A percentile compares a stretch with the other conserved stretches of the same genome.
Evolutionary conservation across 2,797 vertebrate species (phyloP).

Genomic region (Moxostoma hubbsi): DNA sequence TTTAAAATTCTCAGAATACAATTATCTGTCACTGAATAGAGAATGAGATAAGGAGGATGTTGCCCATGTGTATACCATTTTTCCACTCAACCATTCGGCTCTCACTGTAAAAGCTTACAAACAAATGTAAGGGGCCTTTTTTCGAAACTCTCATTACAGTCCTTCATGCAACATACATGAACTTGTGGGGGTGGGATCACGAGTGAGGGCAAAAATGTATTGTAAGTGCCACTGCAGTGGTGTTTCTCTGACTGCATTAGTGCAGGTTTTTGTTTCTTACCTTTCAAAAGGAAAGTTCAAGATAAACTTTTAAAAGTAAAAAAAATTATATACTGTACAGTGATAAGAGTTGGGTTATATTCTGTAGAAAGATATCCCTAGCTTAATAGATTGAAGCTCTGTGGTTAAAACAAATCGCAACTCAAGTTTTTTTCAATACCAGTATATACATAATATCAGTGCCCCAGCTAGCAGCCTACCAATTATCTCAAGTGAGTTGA

Average conservation of each 20-base stretch:
- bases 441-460: not conserved
- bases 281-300: not conserved
- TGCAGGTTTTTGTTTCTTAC: too few species aligned
- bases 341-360: too few species aligned
- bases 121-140: slow-evolving; percentile 3
- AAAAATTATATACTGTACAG: not conserved
- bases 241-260: not conserved
- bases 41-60: slow-evolving; percentile 6
- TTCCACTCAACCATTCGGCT: slow-evolving; percentile 18
- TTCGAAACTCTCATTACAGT: not conserved
- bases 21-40: slow-evolving; percentile 17
- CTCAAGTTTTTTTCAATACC: too few species aligned
- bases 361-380: not conserved
- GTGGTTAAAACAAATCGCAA: not conserved
- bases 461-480: not conserved
- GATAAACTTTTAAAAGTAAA: not conserved
- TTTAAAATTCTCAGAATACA: slow-evolving; percentile 17
- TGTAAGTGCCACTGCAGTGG: not conserved
- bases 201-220: not conserved
- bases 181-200: slow-evolving; percentile 16
- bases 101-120: slow-evolving; percentile 8
- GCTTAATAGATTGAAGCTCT: not conserved
- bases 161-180: slow-evolving; percentile 9
- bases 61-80: not conserved
- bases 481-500: slow-evolving; percentile 7